Evolutionary conservation across 2,888 invertebrate genomes (phyloP).

Genomic region (Shargacucullia verbasci): DNA sequence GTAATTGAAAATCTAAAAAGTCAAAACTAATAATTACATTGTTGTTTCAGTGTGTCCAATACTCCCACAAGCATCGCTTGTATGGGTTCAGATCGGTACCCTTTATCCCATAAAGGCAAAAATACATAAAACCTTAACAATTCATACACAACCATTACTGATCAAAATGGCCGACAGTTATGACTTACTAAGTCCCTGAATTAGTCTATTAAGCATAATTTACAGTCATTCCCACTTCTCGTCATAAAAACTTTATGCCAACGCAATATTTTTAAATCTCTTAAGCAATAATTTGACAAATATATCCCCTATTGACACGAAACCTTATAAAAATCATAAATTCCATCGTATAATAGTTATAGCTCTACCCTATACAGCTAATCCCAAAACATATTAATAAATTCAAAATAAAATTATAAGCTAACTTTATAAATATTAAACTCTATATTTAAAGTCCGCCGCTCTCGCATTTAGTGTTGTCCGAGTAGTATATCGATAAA

Average conservation of each 20-base stretch:
- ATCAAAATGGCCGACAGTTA: slow-evolving; percentile 28
- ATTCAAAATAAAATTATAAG: slow-evolving; percentile 59
- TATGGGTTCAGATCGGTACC: slow-evolving; percentile 3
- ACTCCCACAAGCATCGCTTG: too few species aligned
- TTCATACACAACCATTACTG: slow-evolving; percentile 22
- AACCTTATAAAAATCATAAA: slow-evolving; percentile 46
- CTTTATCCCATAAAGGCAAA: slow-evolving; percentile 17
- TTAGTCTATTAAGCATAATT: slow-evolving; percentile 47
- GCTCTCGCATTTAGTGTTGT: slow-evolving; percentile 57
- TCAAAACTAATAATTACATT: too few species aligned
- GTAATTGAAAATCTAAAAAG: too few species aligned
- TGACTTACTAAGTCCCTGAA: slow-evolving; percentile 43
- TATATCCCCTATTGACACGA: slow-evolving; percentile 21
- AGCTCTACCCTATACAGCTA: slow-evolving; percentile 39
- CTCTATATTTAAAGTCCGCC: slow-evolving; percentile 56
- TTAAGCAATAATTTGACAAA: slow-evolving; percentile 17
- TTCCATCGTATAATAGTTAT: slow-evolving; percentile 38
- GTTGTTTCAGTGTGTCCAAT: too few species aligned
- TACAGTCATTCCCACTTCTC: slow-evolving; percentile 31
- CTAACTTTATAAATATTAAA: slow-evolving; percentile 56
- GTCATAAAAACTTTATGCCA: slow-evolving; percentile 49
- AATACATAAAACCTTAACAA: slow-evolving; percentile 28
- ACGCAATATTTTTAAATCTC: slow-evolving; percentile 29
- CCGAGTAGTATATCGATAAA: slow-evolving; percentile 66
- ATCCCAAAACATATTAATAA: slow-evolving; percentile 50